A percentile compares a stretch with the other conserved stretches of the same genome.
Conservation (phyloP, 2,113 vertebrate genomes). For the Brachyhypopomus gauderio region DNA sequence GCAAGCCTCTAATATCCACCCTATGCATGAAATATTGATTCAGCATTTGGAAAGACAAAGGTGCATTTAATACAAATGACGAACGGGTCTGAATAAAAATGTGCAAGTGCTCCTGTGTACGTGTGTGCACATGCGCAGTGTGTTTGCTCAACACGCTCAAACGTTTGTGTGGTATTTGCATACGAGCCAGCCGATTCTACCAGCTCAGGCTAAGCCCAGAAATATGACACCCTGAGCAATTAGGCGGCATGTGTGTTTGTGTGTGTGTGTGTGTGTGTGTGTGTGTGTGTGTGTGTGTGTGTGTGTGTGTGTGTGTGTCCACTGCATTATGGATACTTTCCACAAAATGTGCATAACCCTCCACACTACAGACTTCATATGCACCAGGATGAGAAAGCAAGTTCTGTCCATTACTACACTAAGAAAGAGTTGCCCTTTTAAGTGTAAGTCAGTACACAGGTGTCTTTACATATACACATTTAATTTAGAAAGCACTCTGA, state of each 20-base stretch:
- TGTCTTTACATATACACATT: neutral
- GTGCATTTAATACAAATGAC: constrained; percentile 1
- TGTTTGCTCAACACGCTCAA: neutral
- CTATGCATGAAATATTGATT: constrained; percentile 18
- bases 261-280: constrained; percentile 38
- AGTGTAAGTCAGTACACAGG: neutral
- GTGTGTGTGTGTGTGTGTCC: constrained; percentile 41
- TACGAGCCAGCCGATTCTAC: constrained; percentile 31
- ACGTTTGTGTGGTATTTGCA: constrained; percentile 45
- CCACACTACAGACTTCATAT: neutral
- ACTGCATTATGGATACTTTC: constrained; percentile 1
- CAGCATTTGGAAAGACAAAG: neutral
- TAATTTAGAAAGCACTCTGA: no score
- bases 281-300: constrained; percentile 41
- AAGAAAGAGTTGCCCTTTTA: neutral
- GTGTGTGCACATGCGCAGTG: neutral
- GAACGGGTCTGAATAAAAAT: neutral
- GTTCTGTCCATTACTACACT: no score
- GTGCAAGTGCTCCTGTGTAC: neutral
- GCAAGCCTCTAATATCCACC: neutral
- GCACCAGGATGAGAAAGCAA: no score
- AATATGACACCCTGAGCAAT: constrained; percentile 71
- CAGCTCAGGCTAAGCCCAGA: constrained; percentile 66
- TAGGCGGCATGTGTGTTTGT: constrained; percentile 47
- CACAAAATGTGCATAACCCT: constrained; percentile 1